Conservation (phyloP, 2,113 vertebrate genomes). For the Turnix velox region DNA sequence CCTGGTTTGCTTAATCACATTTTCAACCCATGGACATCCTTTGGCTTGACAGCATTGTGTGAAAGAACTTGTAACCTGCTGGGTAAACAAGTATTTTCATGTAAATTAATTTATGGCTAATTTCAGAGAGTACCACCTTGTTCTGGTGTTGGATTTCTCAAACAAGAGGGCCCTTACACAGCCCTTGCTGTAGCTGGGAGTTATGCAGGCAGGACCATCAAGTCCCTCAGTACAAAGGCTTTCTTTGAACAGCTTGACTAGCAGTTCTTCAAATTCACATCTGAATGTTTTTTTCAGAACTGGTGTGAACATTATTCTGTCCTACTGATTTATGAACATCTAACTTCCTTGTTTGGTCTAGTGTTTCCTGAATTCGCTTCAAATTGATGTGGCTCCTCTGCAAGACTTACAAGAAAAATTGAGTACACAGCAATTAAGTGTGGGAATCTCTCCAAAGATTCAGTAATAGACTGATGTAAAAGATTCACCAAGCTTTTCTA, state of each 20-base stretch:
- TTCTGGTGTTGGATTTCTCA: background rate
- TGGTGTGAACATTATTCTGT: background rate
- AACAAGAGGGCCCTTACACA: background rate
- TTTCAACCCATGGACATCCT: background rate
- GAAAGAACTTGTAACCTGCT: background rate
- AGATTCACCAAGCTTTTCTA: background rate
- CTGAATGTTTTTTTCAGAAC: background rate
- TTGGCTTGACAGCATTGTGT: background rate
- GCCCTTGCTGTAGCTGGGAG: background rate
- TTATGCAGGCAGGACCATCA: background rate
- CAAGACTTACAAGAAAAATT: background rate
- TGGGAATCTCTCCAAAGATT: background rate
- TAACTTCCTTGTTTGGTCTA: background rate
- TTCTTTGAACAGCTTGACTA: background rate
- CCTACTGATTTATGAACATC: background rate
- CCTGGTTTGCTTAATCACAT: background rate
- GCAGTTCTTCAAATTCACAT: background rate
- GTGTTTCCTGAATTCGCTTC: slow-evolving; percentile 22
- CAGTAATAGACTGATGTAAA: background rate
- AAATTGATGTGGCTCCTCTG: background rate
- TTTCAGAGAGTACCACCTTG: background rate
- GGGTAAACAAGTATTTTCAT: background rate
- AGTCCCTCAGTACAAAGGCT: background rate
- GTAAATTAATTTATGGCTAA: background rate
- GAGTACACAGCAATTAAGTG: background rate